Conservation (phyloP, 1,140 invertebrate species). For the Eciton burchellii region DNA sequence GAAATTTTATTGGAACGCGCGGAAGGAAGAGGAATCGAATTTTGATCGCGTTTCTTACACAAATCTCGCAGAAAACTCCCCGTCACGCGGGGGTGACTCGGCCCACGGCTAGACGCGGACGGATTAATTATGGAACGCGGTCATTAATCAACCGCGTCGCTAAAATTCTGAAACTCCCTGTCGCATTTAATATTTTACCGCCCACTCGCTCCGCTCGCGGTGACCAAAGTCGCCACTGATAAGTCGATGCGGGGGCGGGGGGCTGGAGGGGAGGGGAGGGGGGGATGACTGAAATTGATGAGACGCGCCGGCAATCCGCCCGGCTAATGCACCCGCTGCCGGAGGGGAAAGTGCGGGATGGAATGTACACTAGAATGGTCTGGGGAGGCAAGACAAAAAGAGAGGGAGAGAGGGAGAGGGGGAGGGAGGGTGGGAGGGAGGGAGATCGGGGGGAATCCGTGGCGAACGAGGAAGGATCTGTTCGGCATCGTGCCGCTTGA, state of each 20-base stretch:
- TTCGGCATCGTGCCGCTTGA: slow-evolving; percentile 52
- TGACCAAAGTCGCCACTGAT: not conserved
- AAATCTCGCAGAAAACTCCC: not conserved
- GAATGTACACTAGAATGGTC: slow-evolving; percentile 3
- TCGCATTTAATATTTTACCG: slow-evolving; percentile 3
- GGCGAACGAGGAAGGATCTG: slow-evolving; percentile 52
- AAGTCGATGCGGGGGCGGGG: not conserved
- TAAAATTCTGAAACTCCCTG: not conserved
- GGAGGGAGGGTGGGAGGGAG: not conserved
- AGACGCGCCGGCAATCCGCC: not conserved
- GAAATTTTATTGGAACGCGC: not conserved
- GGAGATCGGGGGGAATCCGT: slow-evolving; percentile 9
- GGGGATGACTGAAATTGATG: slow-evolving; percentile 2
- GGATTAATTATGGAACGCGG: not conserved
- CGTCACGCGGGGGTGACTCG: not conserved
- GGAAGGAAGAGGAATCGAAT: not conserved
- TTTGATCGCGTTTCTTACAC: not conserved
- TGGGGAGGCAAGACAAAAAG: too few species aligned
- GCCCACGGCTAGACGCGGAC: not conserved
- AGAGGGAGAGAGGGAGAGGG: not conserved
- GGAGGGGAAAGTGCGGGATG: slow-evolving; percentile 28
- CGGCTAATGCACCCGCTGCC: slow-evolving; percentile 27
- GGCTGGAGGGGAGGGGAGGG: too few species aligned
- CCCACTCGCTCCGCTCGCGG: too few species aligned
- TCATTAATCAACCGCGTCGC: slow-evolving; percentile 24